phyloP scores from a whole-genome alignment of 2,888 invertebrate genomes.

The Xiphydria camelus region DNA sequence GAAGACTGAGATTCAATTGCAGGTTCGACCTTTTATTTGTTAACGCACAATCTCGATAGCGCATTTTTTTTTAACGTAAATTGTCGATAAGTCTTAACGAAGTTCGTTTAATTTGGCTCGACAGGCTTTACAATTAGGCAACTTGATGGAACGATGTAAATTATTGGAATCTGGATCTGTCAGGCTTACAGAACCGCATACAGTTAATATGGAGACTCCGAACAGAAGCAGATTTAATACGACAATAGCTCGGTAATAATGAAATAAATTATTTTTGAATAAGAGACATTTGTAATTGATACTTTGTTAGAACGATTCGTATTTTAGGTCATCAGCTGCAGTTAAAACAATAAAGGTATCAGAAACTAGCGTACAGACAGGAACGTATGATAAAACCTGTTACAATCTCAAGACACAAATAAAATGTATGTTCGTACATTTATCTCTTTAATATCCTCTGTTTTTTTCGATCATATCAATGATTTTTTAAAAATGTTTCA shows the following conservation, averaged over 20 bases:
- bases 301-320: not conserved
- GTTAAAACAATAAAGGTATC: conserved; percentile 9
- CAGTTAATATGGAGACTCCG: conserved; percentile 22
- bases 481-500: not conserved
- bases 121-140: conserved; percentile 40
- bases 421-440: too few species aligned
- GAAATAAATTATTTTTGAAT: not conserved
- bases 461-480: too few species aligned
- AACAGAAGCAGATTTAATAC: conserved; percentile 29
- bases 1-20: conserved; percentile 43
- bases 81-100: not conserved
- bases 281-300: not conserved
- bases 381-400: conserved; percentile 1
- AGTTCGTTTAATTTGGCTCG: not conserved
- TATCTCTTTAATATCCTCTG: too few species aligned
- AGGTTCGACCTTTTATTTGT: conserved; percentile 29
- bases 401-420: conserved; percentile 9
- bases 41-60: not conserved
- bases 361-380: conserved; percentile 6
- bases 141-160: conserved; percentile 42
- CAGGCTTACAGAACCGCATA: conserved; percentile 43
- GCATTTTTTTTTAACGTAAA: not conserved
- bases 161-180: conserved; percentile 40
- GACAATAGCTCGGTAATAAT: conserved; percentile 28
- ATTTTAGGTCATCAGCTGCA: conserved; percentile 9